Conservation (phyloP, 1,140 invertebrate genomes). For the Papilio machaon region DNA sequence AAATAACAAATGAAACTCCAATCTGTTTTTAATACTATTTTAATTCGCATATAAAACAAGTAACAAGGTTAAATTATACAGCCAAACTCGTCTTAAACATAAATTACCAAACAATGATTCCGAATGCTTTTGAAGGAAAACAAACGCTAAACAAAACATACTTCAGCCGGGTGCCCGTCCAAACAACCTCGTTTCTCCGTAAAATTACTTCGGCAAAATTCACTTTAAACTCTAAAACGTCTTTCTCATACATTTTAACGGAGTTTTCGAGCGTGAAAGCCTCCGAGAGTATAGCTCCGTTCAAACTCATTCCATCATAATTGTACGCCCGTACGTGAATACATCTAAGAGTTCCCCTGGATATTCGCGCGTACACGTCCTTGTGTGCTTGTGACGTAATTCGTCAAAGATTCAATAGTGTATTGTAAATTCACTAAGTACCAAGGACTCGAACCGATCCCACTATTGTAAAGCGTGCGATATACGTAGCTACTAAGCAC, state of each 20-base stretch:
- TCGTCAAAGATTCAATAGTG: conserved; percentile 59
- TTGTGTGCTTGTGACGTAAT: conserved; percentile 53
- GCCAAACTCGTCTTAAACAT: conserved; percentile 18
- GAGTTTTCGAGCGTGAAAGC: conserved; percentile 36
- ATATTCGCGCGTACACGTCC: background rate
- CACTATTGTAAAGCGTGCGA: conserved; percentile 56
- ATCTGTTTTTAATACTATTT: background rate
- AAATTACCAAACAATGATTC: conserved; percentile 35
- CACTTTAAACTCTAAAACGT: conserved; percentile 37
- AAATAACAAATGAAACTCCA: background rate
- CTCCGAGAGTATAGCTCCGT: conserved; percentile 30
- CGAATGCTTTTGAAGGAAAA: conserved; percentile 26
- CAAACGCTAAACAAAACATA: conserved; percentile 34
- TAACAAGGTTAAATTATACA: conserved; percentile 13
- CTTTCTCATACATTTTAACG: conserved; percentile 39
- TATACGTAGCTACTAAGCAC: conserved; percentile 40
- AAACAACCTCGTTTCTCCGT: conserved; percentile 34
- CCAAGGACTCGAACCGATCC: conserved; percentile 57
- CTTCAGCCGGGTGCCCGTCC: conserved; percentile 25
- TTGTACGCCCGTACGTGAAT: conserved; percentile 32
- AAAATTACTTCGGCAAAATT: conserved; percentile 37
- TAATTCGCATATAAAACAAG: background rate
- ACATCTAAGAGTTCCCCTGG: conserved; percentile 29
- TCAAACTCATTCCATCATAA: conserved; percentile 35
- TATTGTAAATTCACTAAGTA: conserved; percentile 61